A percentile compares a stretch with the other conserved stretches of the same genome.
phyloP scores from a whole-genome alignment of 2,113 vertebrate genomes.

The Tapirus terrestris region DNA sequence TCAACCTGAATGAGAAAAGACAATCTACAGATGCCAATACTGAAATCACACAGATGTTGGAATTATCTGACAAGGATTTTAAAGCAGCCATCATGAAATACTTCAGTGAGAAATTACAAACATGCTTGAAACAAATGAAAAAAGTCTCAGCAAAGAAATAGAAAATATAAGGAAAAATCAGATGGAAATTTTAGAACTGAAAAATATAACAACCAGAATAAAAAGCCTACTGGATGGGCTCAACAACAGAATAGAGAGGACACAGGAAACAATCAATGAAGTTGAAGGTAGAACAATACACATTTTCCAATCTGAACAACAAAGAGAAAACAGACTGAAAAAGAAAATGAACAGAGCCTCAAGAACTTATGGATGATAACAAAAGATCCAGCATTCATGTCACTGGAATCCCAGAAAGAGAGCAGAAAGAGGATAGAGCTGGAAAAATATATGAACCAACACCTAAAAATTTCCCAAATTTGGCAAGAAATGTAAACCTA shows the following conservation, averaged over 20 bases:
- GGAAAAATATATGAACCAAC: background rate
- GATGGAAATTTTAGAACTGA: conserved; percentile 40
- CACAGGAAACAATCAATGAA: background rate
- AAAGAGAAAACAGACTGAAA: background rate
- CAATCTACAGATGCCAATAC: background rate
- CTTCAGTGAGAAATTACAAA: background rate
- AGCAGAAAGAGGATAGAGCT: background rate
- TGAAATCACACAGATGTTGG: conserved; percentile 36
- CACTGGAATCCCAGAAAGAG: background rate
- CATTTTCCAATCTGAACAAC: background rate
- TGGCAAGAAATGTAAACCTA: background rate
- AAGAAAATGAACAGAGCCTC: background rate
- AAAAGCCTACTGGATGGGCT: background rate
- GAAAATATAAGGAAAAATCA: conserved; percentile 20
- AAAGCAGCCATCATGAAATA: conserved; percentile 33
- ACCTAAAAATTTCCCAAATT: background rate
- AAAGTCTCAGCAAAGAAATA: background rate
- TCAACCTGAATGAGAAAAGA: conserved; percentile 12
- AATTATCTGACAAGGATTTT: conserved; percentile 46
- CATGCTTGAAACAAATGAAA: conserved; percentile 48
- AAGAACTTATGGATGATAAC: background rate
- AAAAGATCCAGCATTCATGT: background rate
- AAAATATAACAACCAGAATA: conserved; percentile 27
- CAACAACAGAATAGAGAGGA: background rate
- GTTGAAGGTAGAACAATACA: background rate